A percentile compares a stretch with the other conserved stretches of the same genome.
Evolutionary conservation across 1,140 invertebrate species (phyloP).

Genomic region (Lepidostoma basale): DNA sequence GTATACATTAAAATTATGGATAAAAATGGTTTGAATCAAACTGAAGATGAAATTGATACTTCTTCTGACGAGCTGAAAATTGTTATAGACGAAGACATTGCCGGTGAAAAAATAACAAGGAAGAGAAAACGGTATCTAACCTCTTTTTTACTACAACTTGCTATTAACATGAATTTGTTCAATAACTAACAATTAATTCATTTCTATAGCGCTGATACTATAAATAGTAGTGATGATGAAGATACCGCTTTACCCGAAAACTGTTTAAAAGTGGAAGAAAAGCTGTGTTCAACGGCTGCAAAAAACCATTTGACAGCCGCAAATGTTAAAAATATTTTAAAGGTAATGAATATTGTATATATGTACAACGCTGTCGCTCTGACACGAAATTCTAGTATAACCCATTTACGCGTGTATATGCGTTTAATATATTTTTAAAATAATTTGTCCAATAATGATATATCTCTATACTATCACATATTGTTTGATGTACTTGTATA

Average conservation of each 20-base stretch:
- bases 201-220: background rate
- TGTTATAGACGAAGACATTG: constrained; percentile 22
- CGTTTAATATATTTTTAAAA: too few species aligned
- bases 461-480: too few species aligned
- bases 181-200: background rate
- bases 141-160: background rate
- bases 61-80: constrained; percentile 35
- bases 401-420: too few species aligned
- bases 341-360: too few species aligned
- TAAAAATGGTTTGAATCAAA: background rate
- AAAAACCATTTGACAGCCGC: constrained; percentile 58
- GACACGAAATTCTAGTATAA: too few species aligned
- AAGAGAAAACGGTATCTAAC: constrained; percentile 24
- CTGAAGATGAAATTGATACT: constrained; percentile 21
- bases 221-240: constrained; percentile 33
- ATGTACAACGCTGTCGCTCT: too few species aligned
- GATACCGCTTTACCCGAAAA: constrained; percentile 50
- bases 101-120: background rate
- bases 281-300: constrained; percentile 52
- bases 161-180: background rate
- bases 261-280: constrained; percentile 53
- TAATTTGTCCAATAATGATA: too few species aligned
- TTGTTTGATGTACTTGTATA: too few species aligned
- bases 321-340: constrained; percentile 58
- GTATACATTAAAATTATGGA: background rate